These are phyloP conservation scores for Volucella inflata DNA, from an alignment of 2,888 invertebrate genomes.

Conservation along the genomic window DNA sequence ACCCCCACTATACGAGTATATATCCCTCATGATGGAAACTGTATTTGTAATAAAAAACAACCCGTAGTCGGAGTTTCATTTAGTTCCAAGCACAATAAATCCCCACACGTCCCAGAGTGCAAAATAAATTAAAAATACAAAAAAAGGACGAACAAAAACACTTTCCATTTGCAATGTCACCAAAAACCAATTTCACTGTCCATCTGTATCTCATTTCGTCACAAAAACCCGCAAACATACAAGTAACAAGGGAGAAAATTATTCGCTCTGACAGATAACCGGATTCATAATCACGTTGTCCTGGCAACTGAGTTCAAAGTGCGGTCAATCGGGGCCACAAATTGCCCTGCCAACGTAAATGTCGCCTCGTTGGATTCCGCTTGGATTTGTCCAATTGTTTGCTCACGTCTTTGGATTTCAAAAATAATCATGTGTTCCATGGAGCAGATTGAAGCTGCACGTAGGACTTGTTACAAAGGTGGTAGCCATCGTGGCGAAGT, in stretches of 20 bases:
- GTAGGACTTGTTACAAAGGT: neutral
- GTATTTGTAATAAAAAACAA: too few species aligned
- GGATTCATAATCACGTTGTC: conserved; percentile 22
- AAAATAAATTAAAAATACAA: conserved; percentile 17
- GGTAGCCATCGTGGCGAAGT: neutral
- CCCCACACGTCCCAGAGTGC: neutral
- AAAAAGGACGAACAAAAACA: too few species aligned
- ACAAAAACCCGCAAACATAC: conserved; percentile 15
- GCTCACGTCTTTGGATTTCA: neutral
- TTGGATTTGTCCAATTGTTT: conserved; percentile 20
- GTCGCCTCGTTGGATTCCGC: conserved; percentile 4
- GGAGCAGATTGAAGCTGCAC: neutral
- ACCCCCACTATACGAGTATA: too few species aligned
- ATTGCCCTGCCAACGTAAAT: conserved; percentile 29
- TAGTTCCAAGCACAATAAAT: neutral
- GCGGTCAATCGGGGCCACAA: conserved; percentile 46
- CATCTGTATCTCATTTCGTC: conserved; percentile 8
- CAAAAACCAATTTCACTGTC: neutral
- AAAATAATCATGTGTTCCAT: neutral
- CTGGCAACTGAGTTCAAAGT: conserved; percentile 39
- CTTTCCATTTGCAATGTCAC: neutral
- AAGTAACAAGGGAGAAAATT: conserved; percentile 7
- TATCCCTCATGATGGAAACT: too few species aligned
- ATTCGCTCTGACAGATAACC: neutral
- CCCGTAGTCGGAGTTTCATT: too few species aligned